A percentile compares a stretch with the other conserved stretches of the same genome.
Evolutionary conservation across 2,888 invertebrate species (phyloP).

Genomic region (Lasius fuliginosus): DNA sequence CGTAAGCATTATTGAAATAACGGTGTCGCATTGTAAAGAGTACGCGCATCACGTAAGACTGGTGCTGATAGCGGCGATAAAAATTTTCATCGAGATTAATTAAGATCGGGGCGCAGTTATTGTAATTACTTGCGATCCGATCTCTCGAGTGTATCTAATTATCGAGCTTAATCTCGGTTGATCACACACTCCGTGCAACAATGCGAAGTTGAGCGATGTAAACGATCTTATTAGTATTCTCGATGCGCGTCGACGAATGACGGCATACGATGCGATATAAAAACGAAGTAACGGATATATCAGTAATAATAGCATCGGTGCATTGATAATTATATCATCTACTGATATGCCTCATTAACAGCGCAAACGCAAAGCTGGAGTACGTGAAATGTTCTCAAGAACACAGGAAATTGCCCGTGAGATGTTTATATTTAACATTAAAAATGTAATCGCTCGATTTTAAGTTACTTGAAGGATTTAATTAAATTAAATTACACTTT

Average conservation of each 20-base stretch:
- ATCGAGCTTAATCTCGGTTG: constrained; percentile 66
- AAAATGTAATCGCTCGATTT: constrained; percentile 41
- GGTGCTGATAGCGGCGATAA: constrained; percentile 60
- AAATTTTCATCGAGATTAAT: constrained; percentile 71
- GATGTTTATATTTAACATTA: not conserved
- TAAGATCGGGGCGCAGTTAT: constrained; percentile 62
- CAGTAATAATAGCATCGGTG: constrained; percentile 33
- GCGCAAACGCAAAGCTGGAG: not conserved
- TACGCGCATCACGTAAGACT: constrained; percentile 16
- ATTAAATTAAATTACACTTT: not conserved
- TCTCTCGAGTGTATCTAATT: constrained; percentile 70
- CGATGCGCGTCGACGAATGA: constrained; percentile 18
- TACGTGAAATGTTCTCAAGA: not conserved
- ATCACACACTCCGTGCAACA: constrained; percentile 68
- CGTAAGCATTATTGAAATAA: constrained; percentile 6
- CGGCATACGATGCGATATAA: constrained; percentile 24
- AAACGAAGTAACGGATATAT: constrained; percentile 34
- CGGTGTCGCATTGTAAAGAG: not conserved
- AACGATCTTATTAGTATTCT: constrained; percentile 72
- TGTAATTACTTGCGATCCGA: constrained; percentile 64
- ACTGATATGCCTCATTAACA: constrained; percentile 3
- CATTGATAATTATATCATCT: constrained; percentile 41
- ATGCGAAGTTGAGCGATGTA: constrained; percentile 64
- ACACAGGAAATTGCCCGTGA: constrained; percentile 9
- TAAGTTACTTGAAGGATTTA: constrained; percentile 32